Evolutionary conservation across 1,140 invertebrate genomes (phyloP).

Genomic region (Sarcophaga bullata): DNA sequence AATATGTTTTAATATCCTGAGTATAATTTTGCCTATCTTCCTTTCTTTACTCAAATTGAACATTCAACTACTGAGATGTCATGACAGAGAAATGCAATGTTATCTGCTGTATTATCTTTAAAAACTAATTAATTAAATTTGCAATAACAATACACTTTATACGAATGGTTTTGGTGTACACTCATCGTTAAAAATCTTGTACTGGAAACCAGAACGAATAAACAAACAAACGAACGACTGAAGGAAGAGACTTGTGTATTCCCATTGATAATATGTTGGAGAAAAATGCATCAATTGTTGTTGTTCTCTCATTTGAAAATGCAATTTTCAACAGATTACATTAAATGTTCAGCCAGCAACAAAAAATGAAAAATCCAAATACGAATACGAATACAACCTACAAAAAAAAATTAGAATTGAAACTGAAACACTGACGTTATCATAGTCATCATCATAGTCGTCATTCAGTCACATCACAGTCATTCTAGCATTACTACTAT

Average conservation of each 20-base stretch:
- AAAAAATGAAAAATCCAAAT: neutral
- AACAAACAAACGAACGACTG: neutral
- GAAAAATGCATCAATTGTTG: slow-evolving; percentile 26
- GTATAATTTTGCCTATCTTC: too few species aligned
- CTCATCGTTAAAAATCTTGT: neutral
- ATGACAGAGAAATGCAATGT: too few species aligned
- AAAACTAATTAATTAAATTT: slow-evolving; percentile 25
- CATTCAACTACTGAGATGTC: too few species aligned
- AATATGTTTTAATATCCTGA: too few species aligned
- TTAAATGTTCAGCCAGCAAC: slow-evolving; percentile 12
- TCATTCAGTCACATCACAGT: neutral
- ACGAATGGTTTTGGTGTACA: too few species aligned
- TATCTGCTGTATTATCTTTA: neutral
- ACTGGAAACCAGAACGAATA: neutral
- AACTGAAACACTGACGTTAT: neutral
- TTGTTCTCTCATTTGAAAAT: slow-evolving; percentile 26
- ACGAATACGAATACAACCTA: neutral
- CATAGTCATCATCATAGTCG: neutral
- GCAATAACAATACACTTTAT: neutral
- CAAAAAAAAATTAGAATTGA: too few species aligned
- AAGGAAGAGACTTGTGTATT: neutral
- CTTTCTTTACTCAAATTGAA: too few species aligned
- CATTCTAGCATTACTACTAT: neutral
- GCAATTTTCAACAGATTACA: slow-evolving; percentile 24
- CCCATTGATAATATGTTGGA: neutral